A percentile compares a stretch with the other conserved stretches of the same genome.
Evolutionary conservation across 2,113 vertebrate species (phyloP).

Genomic region (Microcebus murinus): DNA sequence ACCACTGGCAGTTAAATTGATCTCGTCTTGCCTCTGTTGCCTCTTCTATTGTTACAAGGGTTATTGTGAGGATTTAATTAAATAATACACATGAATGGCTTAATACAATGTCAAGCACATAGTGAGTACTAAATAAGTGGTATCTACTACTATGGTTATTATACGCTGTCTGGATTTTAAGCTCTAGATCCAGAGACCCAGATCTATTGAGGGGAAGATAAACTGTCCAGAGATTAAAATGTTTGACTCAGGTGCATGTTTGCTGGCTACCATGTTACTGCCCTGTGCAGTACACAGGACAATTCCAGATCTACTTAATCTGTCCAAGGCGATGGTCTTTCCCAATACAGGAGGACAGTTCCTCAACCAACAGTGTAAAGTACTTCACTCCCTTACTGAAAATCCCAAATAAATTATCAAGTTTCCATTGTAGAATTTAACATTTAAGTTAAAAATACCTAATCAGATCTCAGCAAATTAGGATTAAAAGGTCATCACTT

Average conservation of each 20-base stretch:
- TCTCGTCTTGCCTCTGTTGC: background rate
- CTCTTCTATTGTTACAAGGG: background rate
- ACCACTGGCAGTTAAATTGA: background rate
- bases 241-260: background rate
- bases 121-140: background rate
- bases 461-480: background rate
- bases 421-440: background rate
- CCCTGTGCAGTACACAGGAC: too few relatives aligned
- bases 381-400: background rate
- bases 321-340: background rate
- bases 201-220: background rate
- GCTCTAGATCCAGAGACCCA: background rate
- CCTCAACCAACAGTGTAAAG: background rate
- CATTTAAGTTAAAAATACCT: background rate
- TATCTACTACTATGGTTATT: background rate
- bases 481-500: background rate
- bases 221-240: background rate
- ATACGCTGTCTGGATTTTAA: background rate
- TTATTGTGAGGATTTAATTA: background rate
- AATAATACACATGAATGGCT: background rate
- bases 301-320: background rate
- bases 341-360: background rate
- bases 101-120: background rate
- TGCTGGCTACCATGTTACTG: background rate
- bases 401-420: background rate